Conservation (phyloP, 2,888 invertebrate genomes). For the Nezara viridula region DNA sequence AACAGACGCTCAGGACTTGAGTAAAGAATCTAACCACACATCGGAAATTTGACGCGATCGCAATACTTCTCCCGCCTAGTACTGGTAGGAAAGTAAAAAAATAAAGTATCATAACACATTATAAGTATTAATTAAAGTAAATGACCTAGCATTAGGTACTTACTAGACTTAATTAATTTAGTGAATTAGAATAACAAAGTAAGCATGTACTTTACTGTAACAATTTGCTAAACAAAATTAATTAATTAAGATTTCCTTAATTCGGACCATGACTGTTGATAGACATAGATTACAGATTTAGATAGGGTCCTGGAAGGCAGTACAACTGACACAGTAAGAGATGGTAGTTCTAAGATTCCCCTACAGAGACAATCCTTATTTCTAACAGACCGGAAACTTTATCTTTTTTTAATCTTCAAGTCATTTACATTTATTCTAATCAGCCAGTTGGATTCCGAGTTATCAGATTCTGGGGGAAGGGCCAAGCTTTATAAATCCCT, state of each 20-base stretch:
- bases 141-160: no score
- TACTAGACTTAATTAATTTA: no score
- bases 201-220: no score
- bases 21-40: no score
- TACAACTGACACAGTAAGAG: not conserved
- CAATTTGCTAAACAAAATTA: no score
- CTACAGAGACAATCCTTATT: conserved; percentile 52
- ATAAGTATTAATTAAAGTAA: no score
- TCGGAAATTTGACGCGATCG: no score
- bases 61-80: no score
- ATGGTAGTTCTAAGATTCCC: not conserved
- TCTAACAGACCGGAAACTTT: conserved; percentile 55
- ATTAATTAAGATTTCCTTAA: not conserved
- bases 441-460: conserved; percentile 51
- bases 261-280: not conserved
- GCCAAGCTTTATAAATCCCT: conserved; percentile 27
- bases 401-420: conserved; percentile 56
- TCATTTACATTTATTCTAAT: conserved; percentile 59
- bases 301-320: not conserved
- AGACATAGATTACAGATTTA: not conserved
- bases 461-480: conserved; percentile 52
- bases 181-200: no score
- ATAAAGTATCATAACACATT: no score
- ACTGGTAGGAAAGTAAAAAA: no score
- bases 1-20: no score